A percentile compares a stretch with the other conserved stretches of the same genome.
These are phyloP conservation scores for Epinotia ramella DNA, from an alignment of 2,888 invertebrate species.

Conservation along the genomic window DNA sequence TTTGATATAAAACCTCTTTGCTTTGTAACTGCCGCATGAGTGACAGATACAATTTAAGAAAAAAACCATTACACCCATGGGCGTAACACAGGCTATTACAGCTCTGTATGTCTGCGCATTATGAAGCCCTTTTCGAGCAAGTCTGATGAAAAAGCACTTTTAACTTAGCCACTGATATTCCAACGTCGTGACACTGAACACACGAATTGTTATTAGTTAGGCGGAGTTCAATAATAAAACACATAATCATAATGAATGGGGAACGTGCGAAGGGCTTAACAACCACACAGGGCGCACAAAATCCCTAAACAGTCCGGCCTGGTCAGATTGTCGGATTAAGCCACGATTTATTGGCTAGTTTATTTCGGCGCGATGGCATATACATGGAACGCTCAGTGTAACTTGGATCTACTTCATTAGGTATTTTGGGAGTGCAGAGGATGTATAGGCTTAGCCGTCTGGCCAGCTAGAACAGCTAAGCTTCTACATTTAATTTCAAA, in stretches of 20 bases:
- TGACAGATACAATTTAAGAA: too few species aligned
- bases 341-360: conserved; percentile 45
- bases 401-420: conserved; percentile 20
- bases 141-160: too few species aligned
- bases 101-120: too few species aligned
- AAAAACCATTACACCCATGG: too few species aligned
- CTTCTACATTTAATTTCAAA: too few species aligned
- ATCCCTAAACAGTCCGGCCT: conserved; percentile 42
- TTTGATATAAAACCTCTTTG: too few species aligned
- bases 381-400: conserved; percentile 4
- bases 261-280: conserved; percentile 33
- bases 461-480: too few species aligned
- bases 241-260: conserved; percentile 37
- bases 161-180: too few species aligned
- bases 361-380: conserved; percentile 37
- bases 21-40: too few species aligned
- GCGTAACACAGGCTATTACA: too few species aligned
- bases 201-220: background rate
- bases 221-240: conserved; percentile 16
- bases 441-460: background rate
- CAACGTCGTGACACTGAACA: background rate
- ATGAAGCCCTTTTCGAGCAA: too few species aligned
- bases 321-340: conserved; percentile 45
- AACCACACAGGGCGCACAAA: conserved; percentile 45
- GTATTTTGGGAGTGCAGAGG: background rate